These are phyloP conservation scores for Ciconia nigra DNA, from an alignment of 2,797 vertebrate genomes.

Conservation along the genomic window DNA sequence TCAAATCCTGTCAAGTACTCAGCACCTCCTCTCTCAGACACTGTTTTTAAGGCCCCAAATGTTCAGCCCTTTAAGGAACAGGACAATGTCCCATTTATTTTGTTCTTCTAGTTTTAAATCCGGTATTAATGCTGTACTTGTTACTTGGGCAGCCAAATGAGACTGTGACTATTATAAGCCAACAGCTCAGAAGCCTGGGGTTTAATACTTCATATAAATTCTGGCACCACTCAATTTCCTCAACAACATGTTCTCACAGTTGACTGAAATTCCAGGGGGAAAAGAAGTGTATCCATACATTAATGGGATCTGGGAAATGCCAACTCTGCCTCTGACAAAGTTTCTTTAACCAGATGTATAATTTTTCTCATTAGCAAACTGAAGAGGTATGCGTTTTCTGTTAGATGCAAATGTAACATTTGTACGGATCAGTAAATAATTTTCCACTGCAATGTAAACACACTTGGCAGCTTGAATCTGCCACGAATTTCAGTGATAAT, in stretches of 20 bases:
- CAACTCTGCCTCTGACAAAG: background rate
- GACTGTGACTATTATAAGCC: background rate
- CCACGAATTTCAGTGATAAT: slow-evolving; percentile 16
- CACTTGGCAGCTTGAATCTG: slow-evolving; percentile 34
- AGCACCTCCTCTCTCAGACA: background rate
- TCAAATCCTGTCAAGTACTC: background rate
- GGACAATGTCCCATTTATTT: background rate
- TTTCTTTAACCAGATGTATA: slow-evolving; percentile 22
- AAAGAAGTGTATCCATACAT: background rate
- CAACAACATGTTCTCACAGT: background rate
- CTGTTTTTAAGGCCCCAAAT: background rate
- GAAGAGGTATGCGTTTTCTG: background rate
- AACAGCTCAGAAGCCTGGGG: background rate
- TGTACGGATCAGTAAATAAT: slow-evolving; percentile 54
- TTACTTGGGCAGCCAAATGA: background rate
- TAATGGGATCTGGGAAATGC: background rate
- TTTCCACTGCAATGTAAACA: slow-evolving; percentile 53
- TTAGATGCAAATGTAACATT: slow-evolving; percentile 61
- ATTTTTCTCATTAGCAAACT: slow-evolving; percentile 40
- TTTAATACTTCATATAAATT: slow-evolving; percentile 28
- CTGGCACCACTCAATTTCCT: background rate
- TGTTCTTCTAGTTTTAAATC: background rate
- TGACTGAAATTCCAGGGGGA: background rate
- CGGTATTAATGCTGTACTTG: background rate
- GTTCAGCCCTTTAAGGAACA: background rate